Evolutionary conservation across 2,113 vertebrate species (phyloP).

Genomic region (Nibea coibor): DNA sequence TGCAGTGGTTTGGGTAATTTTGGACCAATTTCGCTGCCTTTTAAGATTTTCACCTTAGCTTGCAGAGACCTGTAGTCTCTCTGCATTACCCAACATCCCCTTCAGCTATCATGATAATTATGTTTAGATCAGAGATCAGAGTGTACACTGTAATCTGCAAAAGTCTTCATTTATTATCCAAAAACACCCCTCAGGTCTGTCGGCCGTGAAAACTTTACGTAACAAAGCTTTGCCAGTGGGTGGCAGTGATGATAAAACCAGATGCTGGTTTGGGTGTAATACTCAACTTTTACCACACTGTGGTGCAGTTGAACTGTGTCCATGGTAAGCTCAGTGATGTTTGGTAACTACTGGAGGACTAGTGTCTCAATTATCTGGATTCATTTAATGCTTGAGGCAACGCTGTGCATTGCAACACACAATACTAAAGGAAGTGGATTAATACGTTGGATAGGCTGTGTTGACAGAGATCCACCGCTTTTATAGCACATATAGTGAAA

Average conservation of each 20-base stretch:
- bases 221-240: background rate
- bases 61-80: background rate
- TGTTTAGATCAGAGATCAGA: background rate
- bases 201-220: background rate
- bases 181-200: background rate
- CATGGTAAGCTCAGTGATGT: background rate
- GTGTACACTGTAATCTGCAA: background rate
- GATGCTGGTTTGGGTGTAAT: background rate
- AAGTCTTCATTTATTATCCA: background rate
- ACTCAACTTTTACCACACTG: background rate
- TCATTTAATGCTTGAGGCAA: background rate
- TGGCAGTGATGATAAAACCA: conserved; percentile 8
- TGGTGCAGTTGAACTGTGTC: background rate
- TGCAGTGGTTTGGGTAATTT: background rate
- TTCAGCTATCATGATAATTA: conserved; percentile 1
- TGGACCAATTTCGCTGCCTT: background rate
- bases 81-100: background rate
- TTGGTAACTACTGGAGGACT: background rate
- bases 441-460: background rate
- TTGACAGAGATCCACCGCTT: background rate
- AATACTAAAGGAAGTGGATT: background rate
- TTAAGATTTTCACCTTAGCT: background rate
- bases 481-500: no score
- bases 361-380: background rate
- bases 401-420: background rate